Conservation (phyloP, 2,888 invertebrate genomes). For the Agrochola circellaris region DNA sequence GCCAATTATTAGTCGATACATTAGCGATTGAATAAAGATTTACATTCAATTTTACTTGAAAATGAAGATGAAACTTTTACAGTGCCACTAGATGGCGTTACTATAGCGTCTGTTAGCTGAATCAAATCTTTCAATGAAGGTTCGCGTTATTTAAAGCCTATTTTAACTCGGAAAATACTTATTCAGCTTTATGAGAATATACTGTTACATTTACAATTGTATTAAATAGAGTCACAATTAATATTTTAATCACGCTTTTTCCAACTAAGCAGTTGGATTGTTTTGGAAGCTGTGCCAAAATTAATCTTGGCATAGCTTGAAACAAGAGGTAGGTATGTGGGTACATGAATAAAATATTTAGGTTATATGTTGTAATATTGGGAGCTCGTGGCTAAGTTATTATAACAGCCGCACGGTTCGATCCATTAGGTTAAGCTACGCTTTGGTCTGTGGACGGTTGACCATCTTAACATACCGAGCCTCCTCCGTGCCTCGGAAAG, state of each 20-base stretch:
- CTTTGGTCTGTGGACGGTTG: too few species aligned
- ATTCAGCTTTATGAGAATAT: neutral
- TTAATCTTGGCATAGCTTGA: constrained; percentile 50
- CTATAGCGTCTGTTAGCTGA: neutral
- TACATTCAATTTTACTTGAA: neutral
- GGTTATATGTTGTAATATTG: constrained; percentile 8
- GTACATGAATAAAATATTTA: constrained; percentile 42
- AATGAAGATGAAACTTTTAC: neutral
- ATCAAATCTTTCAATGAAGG: neutral
- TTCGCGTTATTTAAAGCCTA: neutral
- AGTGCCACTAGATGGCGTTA: constrained; percentile 53
- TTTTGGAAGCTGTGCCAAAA: constrained; percentile 55
- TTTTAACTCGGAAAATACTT: neutral
- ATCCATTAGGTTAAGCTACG: too few species aligned
- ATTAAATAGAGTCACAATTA: neutral
- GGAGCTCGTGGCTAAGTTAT: too few species aligned
- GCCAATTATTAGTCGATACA: neutral
- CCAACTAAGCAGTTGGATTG: constrained; percentile 12
- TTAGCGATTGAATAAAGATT: neutral
- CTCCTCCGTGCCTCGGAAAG: too few species aligned
- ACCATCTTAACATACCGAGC: too few species aligned
- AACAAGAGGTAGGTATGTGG: constrained; percentile 9
- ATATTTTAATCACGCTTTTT: constrained; percentile 23
- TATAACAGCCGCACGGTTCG: too few species aligned
- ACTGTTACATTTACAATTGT: neutral